Evolutionary conservation across 2,113 vertebrate species (phyloP), one percentile per base, ranked within the genome.

Genomic region (Percina caprodes): DNA sequence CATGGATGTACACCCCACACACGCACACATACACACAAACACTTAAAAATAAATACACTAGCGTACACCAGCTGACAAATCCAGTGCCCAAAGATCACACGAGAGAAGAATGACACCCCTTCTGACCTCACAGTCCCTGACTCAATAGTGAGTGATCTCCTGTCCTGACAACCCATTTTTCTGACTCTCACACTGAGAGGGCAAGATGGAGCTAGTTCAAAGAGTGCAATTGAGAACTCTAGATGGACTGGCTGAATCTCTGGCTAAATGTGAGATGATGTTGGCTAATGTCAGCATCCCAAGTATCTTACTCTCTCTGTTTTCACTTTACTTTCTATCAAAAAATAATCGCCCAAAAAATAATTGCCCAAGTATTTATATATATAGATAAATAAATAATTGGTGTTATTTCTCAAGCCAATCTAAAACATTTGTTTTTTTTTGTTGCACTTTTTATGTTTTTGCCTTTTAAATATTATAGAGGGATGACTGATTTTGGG

Each of bases 401-500:
- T 91, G 86, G 84, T 80, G 77, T 67, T 86, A 79, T 84, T 80
- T 91, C 80, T 88, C 18, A 80, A 88, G 88, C 85, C 83, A 89
- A 87, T 89, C 72, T 76, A 76, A 92, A 89, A 79, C 74, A 49
- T 69, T 75, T 86, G 70, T 89, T 86, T 74, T 77, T 79, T 89
- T 86, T 74, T 77, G 76, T 89, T 91, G 91, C 92, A 93, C 92
- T 81, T 83, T 85, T 65, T 73, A 68, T 71, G 70, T 83, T 89
- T 81, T 85, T 91, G 83, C 84, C 86, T 92, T 42, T 92, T 82
- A 84, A 85, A 77, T 79, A 71, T 80, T 82, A 23, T 58, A 77
- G 77, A 70, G 82, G 85, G 86, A 86, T 90, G 85, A 76, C 71
- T 90, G 89, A 89, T 90, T 91, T 90, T 89, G 88, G 89, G 61